Conservation (phyloP, 2,113 vertebrate species). For the Nanorana parkeri region DNA sequence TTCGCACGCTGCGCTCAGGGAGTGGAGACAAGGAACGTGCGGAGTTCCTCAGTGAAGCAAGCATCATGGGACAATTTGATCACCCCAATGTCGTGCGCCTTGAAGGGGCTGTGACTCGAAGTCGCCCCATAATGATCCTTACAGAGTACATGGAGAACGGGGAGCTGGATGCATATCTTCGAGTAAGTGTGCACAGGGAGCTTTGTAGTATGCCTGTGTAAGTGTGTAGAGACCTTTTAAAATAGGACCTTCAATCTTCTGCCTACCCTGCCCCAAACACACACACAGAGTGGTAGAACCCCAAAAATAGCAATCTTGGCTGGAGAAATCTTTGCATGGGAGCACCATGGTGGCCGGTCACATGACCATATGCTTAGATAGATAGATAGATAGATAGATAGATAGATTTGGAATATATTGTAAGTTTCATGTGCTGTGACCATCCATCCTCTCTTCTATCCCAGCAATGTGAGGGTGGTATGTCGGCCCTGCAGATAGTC, state of each 20-base stretch:
- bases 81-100: conserved; percentile 95
- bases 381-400: too few relatives aligned
- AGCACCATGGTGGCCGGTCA: too few relatives aligned
- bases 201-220: too few relatives aligned
- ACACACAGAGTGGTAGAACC: too few relatives aligned
- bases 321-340: too few relatives aligned
- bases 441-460: not conserved
- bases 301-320: too few relatives aligned
- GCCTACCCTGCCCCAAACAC: too few relatives aligned
- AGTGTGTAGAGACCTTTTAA: too few relatives aligned
- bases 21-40: conserved; percentile 88
- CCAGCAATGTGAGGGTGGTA: conserved; percentile 49
- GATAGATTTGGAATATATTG: too few relatives aligned
- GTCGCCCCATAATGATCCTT: conserved; percentile 68
- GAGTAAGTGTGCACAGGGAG: conserved; percentile 74
- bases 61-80: conserved; percentile 95
- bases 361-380: too few relatives aligned
- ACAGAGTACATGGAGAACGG: conserved; percentile 97
- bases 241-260: too few relatives aligned
- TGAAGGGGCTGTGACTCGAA: conserved; percentile 91
- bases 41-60: conserved; percentile 92
- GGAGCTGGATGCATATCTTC: conserved; percentile 90
- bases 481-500: conserved; percentile 69
- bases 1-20: conserved; percentile 91
- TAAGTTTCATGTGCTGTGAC: too few relatives aligned